Percentiles rank a stretch among this genome's conserved stretches.
Evolutionary conservation across 2,113 vertebrate species (phyloP).

Genomic region (Oreotrochilus melanogaster): DNA sequence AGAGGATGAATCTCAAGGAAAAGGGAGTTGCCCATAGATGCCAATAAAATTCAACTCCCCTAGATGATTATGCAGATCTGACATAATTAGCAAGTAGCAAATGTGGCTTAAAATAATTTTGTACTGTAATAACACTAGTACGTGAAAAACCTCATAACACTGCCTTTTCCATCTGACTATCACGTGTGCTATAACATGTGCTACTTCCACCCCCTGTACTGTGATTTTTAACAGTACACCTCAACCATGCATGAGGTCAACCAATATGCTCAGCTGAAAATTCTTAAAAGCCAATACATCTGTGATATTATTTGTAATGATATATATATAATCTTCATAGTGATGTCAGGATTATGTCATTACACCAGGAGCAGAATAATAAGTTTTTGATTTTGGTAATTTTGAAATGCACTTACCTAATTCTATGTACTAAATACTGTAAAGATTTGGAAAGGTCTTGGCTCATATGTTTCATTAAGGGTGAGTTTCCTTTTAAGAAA

Average conservation of each 20-base stretch:
- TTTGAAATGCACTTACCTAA: not conserved
- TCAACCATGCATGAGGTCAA: rapidly evolving
- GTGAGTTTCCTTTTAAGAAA: slow-evolving; percentile 37
- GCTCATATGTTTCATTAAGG: slow-evolving; percentile 6
- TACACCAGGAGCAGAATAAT: not conserved
- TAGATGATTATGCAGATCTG: not conserved
- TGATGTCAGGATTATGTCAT: not conserved
- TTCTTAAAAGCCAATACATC: not conserved
- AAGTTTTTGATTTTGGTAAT: not conserved
- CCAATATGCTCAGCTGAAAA: not conserved
- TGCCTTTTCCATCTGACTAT: not conserved
- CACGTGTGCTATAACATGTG: not conserved
- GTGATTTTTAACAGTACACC: not conserved
- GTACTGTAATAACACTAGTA: not conserved
- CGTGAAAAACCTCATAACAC: not conserved
- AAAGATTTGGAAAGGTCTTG: not conserved
- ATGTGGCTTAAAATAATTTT: not conserved
- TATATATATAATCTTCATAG: not conserved
- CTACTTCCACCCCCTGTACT: not conserved
- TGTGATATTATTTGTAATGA: not conserved
- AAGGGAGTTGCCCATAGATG: not conserved
- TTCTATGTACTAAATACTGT: not conserved
- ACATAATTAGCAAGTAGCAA: not conserved
- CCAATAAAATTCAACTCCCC: not conserved
- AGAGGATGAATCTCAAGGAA: not conserved